A percentile compares a stretch with the other conserved stretches of the same genome.
Evolutionary conservation across 2,113 vertebrate species (phyloP).

Genomic region (Hipposideros armiger): DNA sequence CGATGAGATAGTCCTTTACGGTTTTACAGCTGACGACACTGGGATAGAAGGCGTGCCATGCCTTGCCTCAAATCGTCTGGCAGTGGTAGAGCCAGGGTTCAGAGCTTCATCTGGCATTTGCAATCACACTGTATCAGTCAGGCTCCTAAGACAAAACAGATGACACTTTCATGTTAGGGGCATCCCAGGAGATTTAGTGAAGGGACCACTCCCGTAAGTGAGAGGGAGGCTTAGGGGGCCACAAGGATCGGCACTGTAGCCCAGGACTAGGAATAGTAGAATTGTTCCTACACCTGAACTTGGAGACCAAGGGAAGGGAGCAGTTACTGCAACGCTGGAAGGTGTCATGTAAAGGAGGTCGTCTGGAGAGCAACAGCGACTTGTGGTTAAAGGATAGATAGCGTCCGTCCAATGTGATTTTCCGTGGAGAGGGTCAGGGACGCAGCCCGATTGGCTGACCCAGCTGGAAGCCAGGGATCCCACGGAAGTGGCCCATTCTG

Average conservation of each 20-base stretch:
- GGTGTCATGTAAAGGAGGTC: neutral
- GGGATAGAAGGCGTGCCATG: neutral
- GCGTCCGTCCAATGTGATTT: neutral
- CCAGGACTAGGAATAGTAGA: neutral
- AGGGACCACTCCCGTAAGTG: neutral
- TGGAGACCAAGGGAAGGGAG: neutral
- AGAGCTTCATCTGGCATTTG: neutral
- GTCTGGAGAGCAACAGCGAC: neutral
- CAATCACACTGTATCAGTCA: neutral
- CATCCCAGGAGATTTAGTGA: neutral
- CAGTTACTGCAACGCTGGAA: neutral
- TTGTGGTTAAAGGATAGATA: neutral
- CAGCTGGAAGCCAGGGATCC: neutral
- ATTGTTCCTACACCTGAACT: too few relatives aligned
- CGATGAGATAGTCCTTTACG: neutral
- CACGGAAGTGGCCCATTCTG: rapidly evolving
- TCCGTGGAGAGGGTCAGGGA: neutral
- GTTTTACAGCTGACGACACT: neutral
- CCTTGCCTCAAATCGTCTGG: rapidly evolving
- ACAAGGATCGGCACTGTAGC: rapidly evolving
- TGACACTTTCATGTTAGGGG: neutral
- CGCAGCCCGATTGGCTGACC: neutral
- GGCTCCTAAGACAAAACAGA: neutral
- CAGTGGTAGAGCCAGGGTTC: too few relatives aligned
- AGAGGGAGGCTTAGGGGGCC: neutral